A percentile compares a stretch with the other conserved stretches of the same genome.
phyloP scores from a whole-genome alignment of 2,888 invertebrate species.

The Celastrina argiolus region DNA sequence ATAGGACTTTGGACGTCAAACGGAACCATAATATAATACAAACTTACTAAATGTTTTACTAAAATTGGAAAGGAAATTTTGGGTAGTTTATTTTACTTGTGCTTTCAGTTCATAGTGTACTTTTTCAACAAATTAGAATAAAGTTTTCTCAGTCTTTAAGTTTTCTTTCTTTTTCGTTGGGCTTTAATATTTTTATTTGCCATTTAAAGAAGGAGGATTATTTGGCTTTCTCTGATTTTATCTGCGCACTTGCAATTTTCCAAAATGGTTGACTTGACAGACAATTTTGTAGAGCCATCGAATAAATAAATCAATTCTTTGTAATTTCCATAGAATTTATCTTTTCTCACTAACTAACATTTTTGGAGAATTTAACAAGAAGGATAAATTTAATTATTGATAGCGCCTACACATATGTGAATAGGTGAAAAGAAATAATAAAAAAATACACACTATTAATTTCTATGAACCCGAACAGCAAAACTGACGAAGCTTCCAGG shows the following conservation, averaged over 20 bases:
- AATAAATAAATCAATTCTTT: background rate
- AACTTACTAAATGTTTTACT: too few relatives aligned
- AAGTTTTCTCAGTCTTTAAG: too few relatives aligned
- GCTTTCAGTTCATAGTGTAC: too few relatives aligned
- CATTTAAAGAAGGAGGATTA: background rate
- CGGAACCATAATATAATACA: too few relatives aligned
- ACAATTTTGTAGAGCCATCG: background rate
- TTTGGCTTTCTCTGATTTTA: background rate
- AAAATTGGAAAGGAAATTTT: too few relatives aligned
- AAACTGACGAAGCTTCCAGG: constrained; percentile 78
- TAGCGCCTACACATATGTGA: background rate
- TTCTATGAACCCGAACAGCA: constrained; percentile 78
- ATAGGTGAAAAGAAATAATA: background rate
- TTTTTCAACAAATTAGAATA: too few relatives aligned
- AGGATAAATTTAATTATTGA: background rate
- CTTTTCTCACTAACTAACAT: background rate
- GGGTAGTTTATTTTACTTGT: too few relatives aligned
- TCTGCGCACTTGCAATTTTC: background rate
- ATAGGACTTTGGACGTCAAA: too few relatives aligned
- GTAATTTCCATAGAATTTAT: background rate
- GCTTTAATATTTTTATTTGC: too few relatives aligned
- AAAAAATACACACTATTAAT: constrained; percentile 54
- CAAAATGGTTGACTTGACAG: constrained; percentile 11
- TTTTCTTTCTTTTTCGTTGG: too few relatives aligned
- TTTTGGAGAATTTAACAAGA: background rate